phyloP scores from a whole-genome alignment of 2,888 invertebrate genomes.

The Cosmia trapezina region DNA sequence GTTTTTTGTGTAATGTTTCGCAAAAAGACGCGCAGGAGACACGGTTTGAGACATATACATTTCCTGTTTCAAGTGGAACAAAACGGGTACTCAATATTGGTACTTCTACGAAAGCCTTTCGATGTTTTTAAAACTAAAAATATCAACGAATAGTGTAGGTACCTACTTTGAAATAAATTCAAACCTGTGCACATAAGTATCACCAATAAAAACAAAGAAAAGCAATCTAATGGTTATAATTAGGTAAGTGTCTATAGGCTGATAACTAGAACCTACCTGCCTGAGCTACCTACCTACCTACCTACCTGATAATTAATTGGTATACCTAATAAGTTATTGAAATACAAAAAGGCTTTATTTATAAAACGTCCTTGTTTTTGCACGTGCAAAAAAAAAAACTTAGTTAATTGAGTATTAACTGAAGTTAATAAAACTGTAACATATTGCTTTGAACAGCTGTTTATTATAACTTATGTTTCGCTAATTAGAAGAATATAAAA shows the following conservation, averaged over 20 bases:
- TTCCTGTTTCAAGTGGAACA: neutral
- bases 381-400: neutral
- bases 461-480: conserved; percentile 3
- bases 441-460: conserved; percentile 26
- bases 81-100: neutral
- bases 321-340: neutral
- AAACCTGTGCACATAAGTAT: neutral
- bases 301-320: too few species aligned
- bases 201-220: too few species aligned
- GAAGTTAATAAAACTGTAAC: conserved; percentile 1
- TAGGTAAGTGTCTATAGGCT: neutral
- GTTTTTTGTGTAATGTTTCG: too few species aligned
- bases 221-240: neutral
- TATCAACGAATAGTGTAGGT: neutral
- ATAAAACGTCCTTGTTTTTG: too few species aligned
- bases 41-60: too few species aligned
- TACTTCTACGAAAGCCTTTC: neutral
- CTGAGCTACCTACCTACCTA: too few species aligned
- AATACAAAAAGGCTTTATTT: neutral
- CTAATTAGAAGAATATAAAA: neutral
- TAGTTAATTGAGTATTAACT: conserved; percentile 1
- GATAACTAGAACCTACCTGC: too few species aligned
- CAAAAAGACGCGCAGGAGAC: too few species aligned
- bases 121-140: neutral
- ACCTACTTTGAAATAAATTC: neutral